These are phyloP conservation scores for Onychostruthus taczanowskii DNA, from an alignment of 2,113 vertebrate species.

Conservation along the genomic window DNA sequence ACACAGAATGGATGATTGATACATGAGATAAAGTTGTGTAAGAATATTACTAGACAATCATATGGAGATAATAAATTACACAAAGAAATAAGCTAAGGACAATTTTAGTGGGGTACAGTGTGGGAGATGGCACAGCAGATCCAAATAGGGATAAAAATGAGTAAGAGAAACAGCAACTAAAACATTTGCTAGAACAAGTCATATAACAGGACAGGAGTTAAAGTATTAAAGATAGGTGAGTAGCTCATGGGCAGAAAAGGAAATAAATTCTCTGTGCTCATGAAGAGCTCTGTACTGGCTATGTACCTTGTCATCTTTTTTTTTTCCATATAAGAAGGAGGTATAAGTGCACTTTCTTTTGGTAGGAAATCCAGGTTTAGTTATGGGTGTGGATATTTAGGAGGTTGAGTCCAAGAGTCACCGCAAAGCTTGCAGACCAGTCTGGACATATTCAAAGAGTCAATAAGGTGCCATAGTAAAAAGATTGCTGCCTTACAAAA, in stretches of 20 bases:
- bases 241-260: not conserved
- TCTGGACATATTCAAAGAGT: not conserved
- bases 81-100: slow-evolving; percentile 37
- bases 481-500: not conserved
- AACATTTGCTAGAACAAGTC: not conserved
- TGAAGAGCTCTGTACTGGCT: not conserved
- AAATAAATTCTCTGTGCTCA: not conserved
- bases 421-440: not conserved
- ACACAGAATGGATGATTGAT: slow-evolving; percentile 58
- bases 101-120: not conserved
- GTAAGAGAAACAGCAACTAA: not conserved
- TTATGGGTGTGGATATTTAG: not conserved
- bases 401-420: rapidly evolving
- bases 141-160: not conserved
- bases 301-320: not conserved
- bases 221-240: not conserved
- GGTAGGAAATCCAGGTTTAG: not conserved
- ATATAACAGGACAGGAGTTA: not conserved
- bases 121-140: not conserved
- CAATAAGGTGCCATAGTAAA: not conserved
- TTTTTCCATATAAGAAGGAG: not conserved
- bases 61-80: slow-evolving; percentile 57
- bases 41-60: slow-evolving; percentile 48
- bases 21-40: slow-evolving; percentile 64
- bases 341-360: not conserved